A percentile compares a stretch with the other conserved stretches of the same genome.
Evolutionary conservation across 1,140 invertebrate genomes (phyloP).

Genomic region (Patella vulgata): DNA sequence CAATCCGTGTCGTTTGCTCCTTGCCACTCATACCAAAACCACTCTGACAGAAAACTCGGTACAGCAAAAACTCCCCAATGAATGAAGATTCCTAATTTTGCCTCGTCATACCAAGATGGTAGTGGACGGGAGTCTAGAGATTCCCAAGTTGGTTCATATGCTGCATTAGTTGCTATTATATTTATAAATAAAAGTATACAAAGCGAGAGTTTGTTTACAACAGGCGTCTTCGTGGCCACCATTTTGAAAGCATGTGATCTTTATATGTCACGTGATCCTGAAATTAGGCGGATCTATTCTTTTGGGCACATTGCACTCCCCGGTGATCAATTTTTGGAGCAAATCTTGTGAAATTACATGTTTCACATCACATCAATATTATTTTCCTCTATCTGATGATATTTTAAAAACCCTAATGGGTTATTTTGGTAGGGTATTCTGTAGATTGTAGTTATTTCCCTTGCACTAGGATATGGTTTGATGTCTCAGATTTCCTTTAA

Average conservation of each 20-base stretch:
- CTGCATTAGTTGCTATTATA: neutral
- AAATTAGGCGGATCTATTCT: too few species aligned
- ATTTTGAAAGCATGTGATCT: neutral
- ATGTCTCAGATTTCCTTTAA: too few species aligned
- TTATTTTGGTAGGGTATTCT: too few species aligned
- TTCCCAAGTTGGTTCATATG: conserved; percentile 43
- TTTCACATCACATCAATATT: too few species aligned
- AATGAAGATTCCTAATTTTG: conserved; percentile 64
- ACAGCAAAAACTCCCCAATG: conserved; percentile 66
- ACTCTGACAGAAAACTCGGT: conserved; percentile 47
- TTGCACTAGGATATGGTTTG: too few species aligned
- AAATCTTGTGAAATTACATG: too few species aligned
- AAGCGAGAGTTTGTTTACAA: neutral
- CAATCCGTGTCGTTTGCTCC: conserved; percentile 17
- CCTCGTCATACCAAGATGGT: conserved; percentile 62
- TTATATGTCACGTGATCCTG: neutral
- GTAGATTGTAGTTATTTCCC: too few species aligned
- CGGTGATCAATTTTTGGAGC: too few species aligned
- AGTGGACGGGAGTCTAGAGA: conserved; percentile 61
- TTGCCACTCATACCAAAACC: conserved; percentile 53
- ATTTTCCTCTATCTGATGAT: too few species aligned
- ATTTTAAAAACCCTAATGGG: too few species aligned
- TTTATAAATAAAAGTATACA: too few species aligned
- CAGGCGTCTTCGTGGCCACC: neutral
- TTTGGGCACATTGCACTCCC: too few species aligned